Evolutionary conservation across 1,140 invertebrate species (phyloP), one percentile per base, ranked within the genome.

Genomic region (Drosophila pectinifera): DNA sequence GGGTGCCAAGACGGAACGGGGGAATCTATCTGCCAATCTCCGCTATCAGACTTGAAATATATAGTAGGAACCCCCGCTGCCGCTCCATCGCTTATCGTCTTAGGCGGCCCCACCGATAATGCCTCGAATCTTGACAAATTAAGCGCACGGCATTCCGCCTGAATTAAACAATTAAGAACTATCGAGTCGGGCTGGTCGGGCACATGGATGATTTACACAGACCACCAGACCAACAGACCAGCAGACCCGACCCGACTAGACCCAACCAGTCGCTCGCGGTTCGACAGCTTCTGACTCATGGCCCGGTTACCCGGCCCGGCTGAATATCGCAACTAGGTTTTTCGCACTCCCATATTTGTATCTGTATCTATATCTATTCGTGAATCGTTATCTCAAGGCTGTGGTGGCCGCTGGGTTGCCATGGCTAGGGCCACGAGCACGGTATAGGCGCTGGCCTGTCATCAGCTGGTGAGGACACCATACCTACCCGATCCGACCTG

Each of bases 101-200:
- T 39, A 57, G 64, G 13, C 45, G 16, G 22, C 64, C 61, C 61
- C 38, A 39, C 34, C 55, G 69, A 73, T 73, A 73, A 42, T 57
- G 70, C 58, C 72, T 34, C 38, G 42, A 75, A 48, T 64, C 72
- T 75, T 64, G 70, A 64, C 59, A 75, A 75, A 75, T 75, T 75
- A 75, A 65, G 73, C 57, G 20, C 57, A 31, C 22, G 70, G 59
- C 38, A 73, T 63, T 73, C 68, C 42, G 53, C 1, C 34, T 24
- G 68, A 72, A 72, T 70, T 72, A 70, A 72, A 57, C 68, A 72
- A 72, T 70, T 70, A 70, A 28, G 51, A 64, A 68, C 64, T 51
- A 68, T 62, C 48, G 34, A 22, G 14, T 8, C 36, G 36, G 45
- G n/a, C n/a, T n/a, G n/a, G n/a, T 18, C 31, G 54, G 55, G 39